A percentile compares a stretch with the other conserved stretches of the same genome.
phyloP scores from a whole-genome alignment of 2,888 invertebrate genomes.

The Glyphotaelius pellucidus region DNA sequence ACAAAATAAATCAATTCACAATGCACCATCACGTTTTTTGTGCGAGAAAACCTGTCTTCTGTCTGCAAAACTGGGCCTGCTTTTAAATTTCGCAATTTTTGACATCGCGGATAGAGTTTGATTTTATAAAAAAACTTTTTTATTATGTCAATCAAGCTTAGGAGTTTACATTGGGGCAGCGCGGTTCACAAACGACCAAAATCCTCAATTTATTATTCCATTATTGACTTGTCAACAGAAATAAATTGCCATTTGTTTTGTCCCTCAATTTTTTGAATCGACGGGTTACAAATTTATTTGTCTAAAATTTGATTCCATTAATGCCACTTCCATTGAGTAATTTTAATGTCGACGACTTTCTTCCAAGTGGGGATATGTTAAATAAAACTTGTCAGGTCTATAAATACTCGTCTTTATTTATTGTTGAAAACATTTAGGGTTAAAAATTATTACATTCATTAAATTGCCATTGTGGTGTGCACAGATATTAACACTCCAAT shows the following conservation, averaged over 20 bases:
- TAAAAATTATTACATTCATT: no score
- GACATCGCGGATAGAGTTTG: neutral
- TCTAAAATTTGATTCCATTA: neutral
- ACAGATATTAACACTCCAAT: no score
- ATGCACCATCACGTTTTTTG: neutral
- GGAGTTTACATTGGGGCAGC: neutral
- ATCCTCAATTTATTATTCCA: neutral
- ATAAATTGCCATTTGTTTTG: neutral
- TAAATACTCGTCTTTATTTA: no score
- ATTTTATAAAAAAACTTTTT: neutral
- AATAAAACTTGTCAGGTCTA: no score
- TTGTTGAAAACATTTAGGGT: no score
- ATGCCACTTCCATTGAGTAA: neutral
- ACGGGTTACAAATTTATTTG: neutral
- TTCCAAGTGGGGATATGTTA: no score
- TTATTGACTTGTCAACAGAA: constrained; percentile 15
- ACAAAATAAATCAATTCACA: neutral
- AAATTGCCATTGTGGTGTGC: no score
- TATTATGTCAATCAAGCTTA: neutral
- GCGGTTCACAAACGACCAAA: neutral
- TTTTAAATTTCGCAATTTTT: neutral
- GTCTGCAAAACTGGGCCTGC: neutral
- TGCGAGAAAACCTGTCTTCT: neutral
- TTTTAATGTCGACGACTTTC: neutral
- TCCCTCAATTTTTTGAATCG: neutral